These are phyloP conservation scores for Eupeodes latifasciatus DNA, from an alignment of 2,888 invertebrate species.

Conservation along the genomic window DNA sequence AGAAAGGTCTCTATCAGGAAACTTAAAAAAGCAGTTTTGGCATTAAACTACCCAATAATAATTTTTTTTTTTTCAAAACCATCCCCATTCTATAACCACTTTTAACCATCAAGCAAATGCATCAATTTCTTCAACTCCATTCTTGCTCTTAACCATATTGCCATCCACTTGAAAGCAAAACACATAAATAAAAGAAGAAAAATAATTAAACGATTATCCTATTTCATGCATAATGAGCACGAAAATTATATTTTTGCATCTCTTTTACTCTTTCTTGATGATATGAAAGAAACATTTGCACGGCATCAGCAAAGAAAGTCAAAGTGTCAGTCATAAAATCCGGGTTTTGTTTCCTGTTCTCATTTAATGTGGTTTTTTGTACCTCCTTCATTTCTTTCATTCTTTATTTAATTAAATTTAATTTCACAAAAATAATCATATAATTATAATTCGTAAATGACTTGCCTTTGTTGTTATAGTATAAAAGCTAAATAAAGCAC, in stretches of 20 bases:
- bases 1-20: too few relatives aligned
- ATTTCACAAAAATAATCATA: constrained; percentile 69
- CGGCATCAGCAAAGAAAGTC: constrained; percentile 61
- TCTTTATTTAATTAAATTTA: constrained; percentile 74
- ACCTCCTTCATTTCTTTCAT: constrained; percentile 20
- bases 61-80: not conserved
- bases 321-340: constrained; percentile 73
- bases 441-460: constrained; percentile 72
- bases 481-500: constrained; percentile 60
- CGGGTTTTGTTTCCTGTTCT: constrained; percentile 73
- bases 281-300: constrained; percentile 8
- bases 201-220: constrained; percentile 69
- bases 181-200: constrained; percentile 31
- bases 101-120: not conserved
- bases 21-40: not conserved
- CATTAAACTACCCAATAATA: not conserved
- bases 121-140: constrained; percentile 3
- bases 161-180: constrained; percentile 20
- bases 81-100: not conserved
- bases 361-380: constrained; percentile 50
- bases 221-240: constrained; percentile 71
- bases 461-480: constrained; percentile 64
- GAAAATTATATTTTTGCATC: constrained; percentile 50
- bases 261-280: not conserved
- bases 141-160: not conserved